Percentiles rank a stretch among this genome's conserved stretches.
These are phyloP conservation scores for Holothuria leucospilota DNA, from an alignment of 53 echinoderm and acorn worm species.

Conservation along the genomic window DNA sequence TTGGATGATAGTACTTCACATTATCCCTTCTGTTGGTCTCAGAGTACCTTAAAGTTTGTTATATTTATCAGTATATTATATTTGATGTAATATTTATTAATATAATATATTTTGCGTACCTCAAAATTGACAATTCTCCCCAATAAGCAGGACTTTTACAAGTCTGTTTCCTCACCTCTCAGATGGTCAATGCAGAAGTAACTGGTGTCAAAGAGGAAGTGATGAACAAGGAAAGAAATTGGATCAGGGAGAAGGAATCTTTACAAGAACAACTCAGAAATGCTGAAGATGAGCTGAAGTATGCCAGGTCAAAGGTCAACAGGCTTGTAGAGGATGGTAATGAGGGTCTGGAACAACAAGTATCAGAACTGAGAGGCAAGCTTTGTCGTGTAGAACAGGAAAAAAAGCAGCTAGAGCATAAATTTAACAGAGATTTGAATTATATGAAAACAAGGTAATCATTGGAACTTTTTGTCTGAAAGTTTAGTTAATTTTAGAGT, in stretches of 20 bases:
- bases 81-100: too few species aligned
- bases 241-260: slow-evolving; percentile 24
- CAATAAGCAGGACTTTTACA: too few species aligned
- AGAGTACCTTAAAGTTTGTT: too few species aligned
- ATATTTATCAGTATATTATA: too few species aligned
- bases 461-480: background rate
- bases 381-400: slow-evolving; percentile 24
- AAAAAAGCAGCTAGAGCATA: slow-evolving; percentile 26
- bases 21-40: too few species aligned
- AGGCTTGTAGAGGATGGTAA: slow-evolving; percentile 7
- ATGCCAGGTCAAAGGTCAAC: background rate
- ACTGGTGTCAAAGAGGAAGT: background rate
- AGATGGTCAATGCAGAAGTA: slow-evolving; percentile 21
- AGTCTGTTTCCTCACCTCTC: background rate
- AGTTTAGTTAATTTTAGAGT: too few species aligned
- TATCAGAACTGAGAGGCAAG: slow-evolving; percentile 36
- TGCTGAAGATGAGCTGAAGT: background rate
- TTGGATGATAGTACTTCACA: too few species aligned
- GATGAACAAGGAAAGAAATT: slow-evolving; percentile 7
- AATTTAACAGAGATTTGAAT: slow-evolving; percentile 20
- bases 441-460: slow-evolving; percentile 33
- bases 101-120: too few species aligned
- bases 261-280: slow-evolving; percentile 2
- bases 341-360: slow-evolving; percentile 2
- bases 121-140: too few species aligned